Evolutionary conservation across 2,888 invertebrate genomes (phyloP).

Genomic region (Tipula unca): DNA sequence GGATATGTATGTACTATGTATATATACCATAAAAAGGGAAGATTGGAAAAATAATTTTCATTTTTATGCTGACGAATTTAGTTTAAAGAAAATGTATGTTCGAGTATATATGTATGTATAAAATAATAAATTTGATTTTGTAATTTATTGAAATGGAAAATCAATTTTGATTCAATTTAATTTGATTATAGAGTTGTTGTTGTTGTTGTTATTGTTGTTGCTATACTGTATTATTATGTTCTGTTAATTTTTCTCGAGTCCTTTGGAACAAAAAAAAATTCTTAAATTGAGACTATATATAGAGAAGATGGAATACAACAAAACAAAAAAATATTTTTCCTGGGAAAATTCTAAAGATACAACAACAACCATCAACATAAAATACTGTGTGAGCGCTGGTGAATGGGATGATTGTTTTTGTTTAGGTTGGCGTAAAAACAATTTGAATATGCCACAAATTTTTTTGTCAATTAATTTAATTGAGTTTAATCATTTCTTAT

Average conservation of each 20-base stretch:
- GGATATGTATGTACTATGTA: background rate
- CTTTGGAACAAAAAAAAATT: background rate
- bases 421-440: constrained; percentile 14
- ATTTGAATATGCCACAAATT: constrained; percentile 14
- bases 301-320: background rate
- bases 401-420: constrained; percentile 8
- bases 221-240: background rate
- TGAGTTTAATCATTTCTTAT: background rate
- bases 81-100: background rate
- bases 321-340: background rate
- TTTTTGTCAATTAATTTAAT: background rate
- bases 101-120: background rate
- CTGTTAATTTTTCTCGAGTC: background rate
- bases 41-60: background rate
- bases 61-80: constrained; percentile 14
- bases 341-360: background rate
- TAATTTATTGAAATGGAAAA: constrained; percentile 8
- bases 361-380: background rate
- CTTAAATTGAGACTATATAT: background rate
- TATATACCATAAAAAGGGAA: background rate
- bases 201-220: background rate
- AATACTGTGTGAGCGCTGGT: background rate
- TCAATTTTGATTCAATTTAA: constrained; percentile 14
- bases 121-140: constrained; percentile 14
- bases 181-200: background rate